Percentiles rank a stretch among this genome's conserved stretches.
Conservation (phyloP, 2,888 invertebrate genomes). For the Sphaeridia pumilis region DNA sequence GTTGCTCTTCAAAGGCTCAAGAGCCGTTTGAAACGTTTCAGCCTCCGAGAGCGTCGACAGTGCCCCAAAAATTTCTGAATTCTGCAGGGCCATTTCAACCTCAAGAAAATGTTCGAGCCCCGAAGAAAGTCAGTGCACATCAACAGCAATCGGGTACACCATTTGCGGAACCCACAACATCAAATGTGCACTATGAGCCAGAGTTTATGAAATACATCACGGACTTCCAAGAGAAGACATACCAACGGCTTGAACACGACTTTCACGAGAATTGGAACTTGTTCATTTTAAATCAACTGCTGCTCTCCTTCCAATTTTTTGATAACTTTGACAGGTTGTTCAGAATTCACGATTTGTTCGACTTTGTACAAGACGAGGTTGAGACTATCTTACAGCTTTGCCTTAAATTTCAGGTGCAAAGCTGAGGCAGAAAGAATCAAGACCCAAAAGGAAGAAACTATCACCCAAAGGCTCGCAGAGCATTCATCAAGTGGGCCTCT, state of each 20-base stretch:
- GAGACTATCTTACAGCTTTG: no score
- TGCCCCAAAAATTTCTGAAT: no score
- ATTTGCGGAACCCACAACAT: no score
- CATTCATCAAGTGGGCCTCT: conserved; percentile 22
- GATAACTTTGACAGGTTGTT: conserved; percentile 63
- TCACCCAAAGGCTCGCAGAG: conserved; percentile 20
- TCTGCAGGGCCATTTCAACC: no score
- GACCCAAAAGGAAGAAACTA: conserved; percentile 24
- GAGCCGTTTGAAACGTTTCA: no score
- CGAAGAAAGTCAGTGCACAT: no score
- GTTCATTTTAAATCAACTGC: conserved; percentile 63
- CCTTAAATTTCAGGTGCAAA: conserved; percentile 25
- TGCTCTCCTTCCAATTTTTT: conserved; percentile 65
- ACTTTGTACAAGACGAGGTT: no score
- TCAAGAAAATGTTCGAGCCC: no score
- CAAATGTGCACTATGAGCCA: neutral
- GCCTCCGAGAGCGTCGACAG: no score
- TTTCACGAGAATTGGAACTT: conserved; percentile 52
- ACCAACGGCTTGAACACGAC: conserved; percentile 49
- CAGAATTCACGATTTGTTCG: no score
- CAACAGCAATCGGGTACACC: no score
- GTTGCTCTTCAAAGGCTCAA: no score
- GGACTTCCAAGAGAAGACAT: conserved; percentile 44
- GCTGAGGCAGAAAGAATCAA: conserved; percentile 23
- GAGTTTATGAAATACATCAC: conserved; percentile 12